phyloP scores from a whole-genome alignment of 2,888 invertebrate species.

The Spisula subtruncata region DNA sequence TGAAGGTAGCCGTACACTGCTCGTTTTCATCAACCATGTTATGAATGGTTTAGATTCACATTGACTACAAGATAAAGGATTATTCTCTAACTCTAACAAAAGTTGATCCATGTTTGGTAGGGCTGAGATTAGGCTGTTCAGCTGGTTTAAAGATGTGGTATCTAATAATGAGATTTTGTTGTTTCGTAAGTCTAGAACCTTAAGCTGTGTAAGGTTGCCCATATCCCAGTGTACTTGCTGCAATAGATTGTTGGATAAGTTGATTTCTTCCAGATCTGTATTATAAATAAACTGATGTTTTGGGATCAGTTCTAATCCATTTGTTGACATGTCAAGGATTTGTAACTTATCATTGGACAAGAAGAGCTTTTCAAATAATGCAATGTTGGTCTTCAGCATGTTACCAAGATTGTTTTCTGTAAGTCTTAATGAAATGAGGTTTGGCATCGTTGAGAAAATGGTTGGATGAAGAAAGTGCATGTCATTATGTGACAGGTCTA shows the following conservation, averaged over 20 bases:
- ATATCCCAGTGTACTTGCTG: slow-evolving; percentile 11
- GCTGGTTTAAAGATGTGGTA: neutral
- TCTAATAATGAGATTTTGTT: neutral
- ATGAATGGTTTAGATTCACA: slow-evolving; percentile 25
- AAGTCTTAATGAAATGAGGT: neutral
- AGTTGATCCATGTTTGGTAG: neutral
- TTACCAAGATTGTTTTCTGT: neutral
- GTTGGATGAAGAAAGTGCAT: slow-evolving; percentile 29
- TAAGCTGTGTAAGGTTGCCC: slow-evolving; percentile 13
- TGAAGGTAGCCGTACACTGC: neutral
- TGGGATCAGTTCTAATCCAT: slow-evolving; percentile 22
- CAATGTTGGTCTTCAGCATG: slow-evolving; percentile 11
- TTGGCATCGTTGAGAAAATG: neutral
- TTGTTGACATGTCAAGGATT: slow-evolving; percentile 22
- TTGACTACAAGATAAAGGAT: slow-evolving; percentile 25
- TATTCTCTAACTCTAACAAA: neutral
- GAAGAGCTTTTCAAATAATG: slow-evolving; percentile 22
- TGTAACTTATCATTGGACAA: neutral
- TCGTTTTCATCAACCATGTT: neutral
- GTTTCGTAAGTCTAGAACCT: neutral
- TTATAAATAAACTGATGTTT: slow-evolving; percentile 11
- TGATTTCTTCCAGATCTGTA: slow-evolving; percentile 15
- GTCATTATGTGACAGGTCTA: slow-evolving; percentile 16
- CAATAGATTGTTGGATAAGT: slow-evolving; percentile 24
- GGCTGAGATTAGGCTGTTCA: neutral